A percentile compares a stretch with the other conserved stretches of the same genome.
Conservation (phyloP, 2,797 vertebrate species). For the Eleutherodactylus coqui region DNA sequence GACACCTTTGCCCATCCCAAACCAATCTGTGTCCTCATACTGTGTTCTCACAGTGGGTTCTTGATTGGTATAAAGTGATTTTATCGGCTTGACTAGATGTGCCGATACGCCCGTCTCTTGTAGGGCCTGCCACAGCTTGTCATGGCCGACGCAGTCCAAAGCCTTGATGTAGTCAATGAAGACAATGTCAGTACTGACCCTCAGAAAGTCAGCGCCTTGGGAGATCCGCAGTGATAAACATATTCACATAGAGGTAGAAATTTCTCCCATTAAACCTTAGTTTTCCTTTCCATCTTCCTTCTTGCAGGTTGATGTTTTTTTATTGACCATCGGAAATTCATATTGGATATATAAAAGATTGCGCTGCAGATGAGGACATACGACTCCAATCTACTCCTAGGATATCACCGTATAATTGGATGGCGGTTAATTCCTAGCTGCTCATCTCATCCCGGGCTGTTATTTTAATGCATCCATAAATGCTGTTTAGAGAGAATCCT, state of each 20-base stretch:
- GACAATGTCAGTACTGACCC: background rate
- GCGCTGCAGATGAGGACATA: background rate
- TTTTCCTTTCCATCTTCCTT: background rate
- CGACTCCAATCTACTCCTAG: background rate
- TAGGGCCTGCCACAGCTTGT: no score
- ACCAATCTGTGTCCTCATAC: no score
- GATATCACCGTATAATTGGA: conserved; percentile 37
- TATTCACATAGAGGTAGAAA: background rate
- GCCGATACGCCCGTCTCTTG: no score
- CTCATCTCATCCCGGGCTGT: conserved; percentile 28
- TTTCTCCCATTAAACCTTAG: no score
- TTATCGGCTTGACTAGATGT: no score
- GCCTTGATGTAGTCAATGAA: no score
- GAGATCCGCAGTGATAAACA: background rate
- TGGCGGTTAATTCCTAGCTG: background rate
- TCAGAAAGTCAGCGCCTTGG: background rate
- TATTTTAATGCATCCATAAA: conserved; percentile 45
- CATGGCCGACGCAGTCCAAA: no score
- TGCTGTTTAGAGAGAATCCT: conserved; percentile 28
- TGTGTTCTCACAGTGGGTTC: no score
- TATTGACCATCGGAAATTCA: background rate
- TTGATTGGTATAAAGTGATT: no score
- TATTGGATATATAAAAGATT: background rate
- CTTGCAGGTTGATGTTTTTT: background rate
- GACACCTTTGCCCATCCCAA: no score